Base-by-base conservation (phyloP, 2,113 vertebrate species). In the Sterna hirundo region DNA sequence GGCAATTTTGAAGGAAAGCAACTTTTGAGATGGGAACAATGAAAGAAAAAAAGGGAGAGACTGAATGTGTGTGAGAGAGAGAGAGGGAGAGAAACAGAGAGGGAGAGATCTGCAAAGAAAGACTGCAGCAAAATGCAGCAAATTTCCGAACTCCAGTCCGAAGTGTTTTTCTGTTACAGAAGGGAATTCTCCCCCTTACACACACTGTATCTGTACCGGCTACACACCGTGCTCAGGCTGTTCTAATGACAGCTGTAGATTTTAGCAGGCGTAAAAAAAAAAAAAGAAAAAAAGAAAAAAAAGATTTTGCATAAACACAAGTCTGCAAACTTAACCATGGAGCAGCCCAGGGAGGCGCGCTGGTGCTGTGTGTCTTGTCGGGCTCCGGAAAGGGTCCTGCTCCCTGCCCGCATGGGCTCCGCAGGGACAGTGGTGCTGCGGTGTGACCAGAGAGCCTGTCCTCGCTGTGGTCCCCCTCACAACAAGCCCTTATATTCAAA, bases 81-180 rank as follows among this genome's bases (percentile, higher is more conserved):
- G 60, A 81, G 77, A 82, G 89, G 34, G 58, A 86, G 86, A 78
- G 77, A 44, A 68, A 82, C 52, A 15, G 86, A 74, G 94, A 88
- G 60, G 49, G 70, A 94, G 90, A 94, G 93, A 88, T 57, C 86
- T 95, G 85, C 80, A 95, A 79, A 84, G 95, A 74, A 92, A 72
- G 22, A 94, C 96, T 96, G 97, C 98, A 97, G 97, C 96, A 93
- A 97, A 97, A 97, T 94, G 96, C 97, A 97, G 98, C 96, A 91
- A 13, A 92, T 79, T 77, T 74, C 91, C 84, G 2, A 76, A 86
- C 95, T 94, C 80, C 25, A 34, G 61, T 83, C 81, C 78, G 61
- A 90, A 93, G 90, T 58, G 81, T 75, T 81, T 85, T 62, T 29
- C 75, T 89, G 83, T 61, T 83, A 83, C 90, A 90, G 90, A 11